Evolutionary conservation across 2,888 invertebrate species (phyloP).

Genomic region (Rotaria sp.): DNA sequence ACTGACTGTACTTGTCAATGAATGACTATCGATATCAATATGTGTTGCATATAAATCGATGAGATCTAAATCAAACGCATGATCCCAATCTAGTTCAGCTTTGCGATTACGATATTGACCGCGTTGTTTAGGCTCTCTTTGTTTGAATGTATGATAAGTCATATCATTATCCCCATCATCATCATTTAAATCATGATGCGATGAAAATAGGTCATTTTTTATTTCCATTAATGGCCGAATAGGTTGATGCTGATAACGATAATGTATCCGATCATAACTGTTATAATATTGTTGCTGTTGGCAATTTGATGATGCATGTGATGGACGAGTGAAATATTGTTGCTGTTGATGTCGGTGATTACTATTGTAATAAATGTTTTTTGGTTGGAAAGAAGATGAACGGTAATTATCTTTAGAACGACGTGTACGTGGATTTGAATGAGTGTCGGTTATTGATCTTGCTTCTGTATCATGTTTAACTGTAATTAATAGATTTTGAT

Average conservation of each 20-base stretch:
- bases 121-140: neutral
- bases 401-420: neutral
- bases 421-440: neutral
- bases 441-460: neutral
- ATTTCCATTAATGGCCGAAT: conserved; percentile 22
- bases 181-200: neutral
- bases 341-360: neutral
- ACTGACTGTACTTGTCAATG: neutral
- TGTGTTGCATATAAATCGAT: neutral
- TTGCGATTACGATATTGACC: neutral
- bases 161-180: neutral
- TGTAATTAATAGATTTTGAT: neutral
- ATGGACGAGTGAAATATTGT: neutral
- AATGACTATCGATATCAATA: neutral
- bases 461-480: neutral
- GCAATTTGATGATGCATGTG: neutral
- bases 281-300: neutral
- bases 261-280: neutral
- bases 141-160: neutral
- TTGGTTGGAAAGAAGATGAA: neutral
- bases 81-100: conserved; percentile 2
- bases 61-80: conserved; percentile 7
- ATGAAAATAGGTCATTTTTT: neutral
- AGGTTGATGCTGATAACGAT: neutral
- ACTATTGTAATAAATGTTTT: neutral